Base-by-base conservation (phyloP, 2,888 invertebrate genomes). In the Nomada ferruginata region DNA sequence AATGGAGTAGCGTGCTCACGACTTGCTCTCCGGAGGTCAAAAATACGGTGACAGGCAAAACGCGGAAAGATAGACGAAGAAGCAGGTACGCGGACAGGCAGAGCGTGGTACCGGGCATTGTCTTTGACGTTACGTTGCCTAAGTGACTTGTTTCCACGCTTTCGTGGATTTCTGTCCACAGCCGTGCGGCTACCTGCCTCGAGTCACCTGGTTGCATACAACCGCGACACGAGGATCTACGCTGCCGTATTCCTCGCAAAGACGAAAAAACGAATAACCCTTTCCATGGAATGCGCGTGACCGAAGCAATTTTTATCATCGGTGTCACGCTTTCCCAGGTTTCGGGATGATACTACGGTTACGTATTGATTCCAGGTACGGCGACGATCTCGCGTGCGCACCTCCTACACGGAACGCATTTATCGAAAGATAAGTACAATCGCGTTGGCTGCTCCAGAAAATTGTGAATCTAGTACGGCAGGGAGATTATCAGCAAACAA, bases 141-240 rank as follows among this genome's bases (percentile, higher is more conserved):
- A 93, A 93, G 93, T 92, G 91, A 91, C 91, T 93, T 92, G 90
- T 92, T 93, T 93, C 93, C 93, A 93, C 93, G 93, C 93, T 93
- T 93, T 93, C 93, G 90, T 93, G 91, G 92, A 90, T 93, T 89
- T 91, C 91, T 87, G 81, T 82, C 63, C 72, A 64, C 63, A 42
- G 42, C 64, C 60, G 61, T 10, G 75, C 23, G 50, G 13, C 36
- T 59, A 23, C 20, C 53, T 57, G 42, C 65, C 61, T 29, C 55
- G 36, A 47, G n/a, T 50, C 36, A 53, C 23, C 44, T 20, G 57
- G 61, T 70, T 68, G 64, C 72, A 13, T 15, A 44, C 55, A 15
- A 26, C 57, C 26, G 44, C 69, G 64, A 69, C 59, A 52, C 29
- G 11, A 10, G 29, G 11, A 15, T 11, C 15, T 2, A 7, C 15